Base-by-base conservation (phyloP, 2,888 invertebrate species). In the Aleiodes alternator region DNA sequence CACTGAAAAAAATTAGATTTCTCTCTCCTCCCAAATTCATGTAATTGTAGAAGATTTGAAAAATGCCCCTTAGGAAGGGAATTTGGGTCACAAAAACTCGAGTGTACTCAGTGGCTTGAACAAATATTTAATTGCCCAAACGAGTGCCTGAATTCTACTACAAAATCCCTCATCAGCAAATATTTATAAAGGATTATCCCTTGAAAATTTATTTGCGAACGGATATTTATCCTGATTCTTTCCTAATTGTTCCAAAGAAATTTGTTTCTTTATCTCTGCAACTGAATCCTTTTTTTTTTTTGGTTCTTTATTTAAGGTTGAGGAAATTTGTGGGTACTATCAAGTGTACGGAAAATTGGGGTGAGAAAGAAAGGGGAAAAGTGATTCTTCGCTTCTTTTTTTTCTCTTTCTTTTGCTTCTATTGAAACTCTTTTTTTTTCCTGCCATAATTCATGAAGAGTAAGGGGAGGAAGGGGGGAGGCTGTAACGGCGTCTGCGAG, bases 111-210 rank as follows among this genome's bases (percentile, higher is more conserved):
- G 61, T 16, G 61, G 61, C 61, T 61, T 43, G 61, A 61, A 14
- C 61, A 61, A 61, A 61, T 61, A 61, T 61, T 61, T 61, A 38
- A 61, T 61, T 61, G 16, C 9, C 59, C 59, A n/a, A 55, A 59
- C 43, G 38, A 61, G 61, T 38, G 43, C 38, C 38, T 16, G 5
- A 61, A 61, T 61, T 61, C 38, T 43, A 61, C 61, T 61, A 61
- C 61, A 43, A 43, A 61, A 61, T 61, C 61, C 61, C 61, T 61
- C 34, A 38, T 71, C 59, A n/a, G 38, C 53, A 76, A 76, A 76
- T 76, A 59, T 76, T 76, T 72, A 72, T 72, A 43, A 31, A 72
- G 59, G 72, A 76, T 72, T 76, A 68, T 56, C 23, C 64, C 9
- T 11, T 29, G 16, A 48, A 4, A 66, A 73, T 31, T 66, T 73